phyloP scores from a whole-genome alignment of 1,140 invertebrate species.

The Maniola jurtina region DNA sequence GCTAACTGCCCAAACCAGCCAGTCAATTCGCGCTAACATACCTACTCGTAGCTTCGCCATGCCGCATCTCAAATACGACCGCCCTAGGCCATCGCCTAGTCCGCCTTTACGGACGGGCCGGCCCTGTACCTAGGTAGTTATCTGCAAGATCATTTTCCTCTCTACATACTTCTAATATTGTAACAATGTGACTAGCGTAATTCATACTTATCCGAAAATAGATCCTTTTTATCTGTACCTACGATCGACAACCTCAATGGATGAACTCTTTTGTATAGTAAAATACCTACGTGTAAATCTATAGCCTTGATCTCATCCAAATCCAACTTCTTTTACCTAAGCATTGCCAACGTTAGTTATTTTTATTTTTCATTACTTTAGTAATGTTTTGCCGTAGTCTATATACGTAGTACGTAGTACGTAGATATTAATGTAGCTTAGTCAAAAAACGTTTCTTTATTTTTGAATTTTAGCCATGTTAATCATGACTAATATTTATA shows the following conservation, averaged over 20 bases:
- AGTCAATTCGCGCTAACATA: too few species aligned
- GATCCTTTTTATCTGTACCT: conserved; percentile 22
- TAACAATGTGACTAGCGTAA: conserved; percentile 44
- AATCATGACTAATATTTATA: too few species aligned
- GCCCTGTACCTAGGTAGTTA: background rate
- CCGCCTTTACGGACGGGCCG: background rate
- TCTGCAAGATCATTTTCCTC: conserved; percentile 5
- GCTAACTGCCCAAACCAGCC: too few species aligned
- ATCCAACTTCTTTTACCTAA: conserved; percentile 17
- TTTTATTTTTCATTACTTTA: too few species aligned
- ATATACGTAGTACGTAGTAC: too few species aligned
- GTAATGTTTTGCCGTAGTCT: too few species aligned
- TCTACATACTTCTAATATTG: conserved; percentile 2
- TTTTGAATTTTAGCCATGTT: too few species aligned
- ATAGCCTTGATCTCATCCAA: conserved; percentile 48
- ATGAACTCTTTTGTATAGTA: conserved; percentile 52
- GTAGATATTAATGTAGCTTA: too few species aligned
- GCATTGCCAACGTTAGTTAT: conserved; percentile 10
- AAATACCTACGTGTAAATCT: conserved; percentile 34
- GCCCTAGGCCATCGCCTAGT: too few species aligned
- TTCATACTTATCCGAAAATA: conserved; percentile 49
- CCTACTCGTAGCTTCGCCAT: too few species aligned
- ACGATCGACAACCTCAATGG: conserved; percentile 42
- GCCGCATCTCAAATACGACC: too few species aligned
- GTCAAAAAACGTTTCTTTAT: too few species aligned